Evolutionary conservation across 1,140 invertebrate genomes (phyloP).

Genomic region (Chymomyza costata): DNA sequence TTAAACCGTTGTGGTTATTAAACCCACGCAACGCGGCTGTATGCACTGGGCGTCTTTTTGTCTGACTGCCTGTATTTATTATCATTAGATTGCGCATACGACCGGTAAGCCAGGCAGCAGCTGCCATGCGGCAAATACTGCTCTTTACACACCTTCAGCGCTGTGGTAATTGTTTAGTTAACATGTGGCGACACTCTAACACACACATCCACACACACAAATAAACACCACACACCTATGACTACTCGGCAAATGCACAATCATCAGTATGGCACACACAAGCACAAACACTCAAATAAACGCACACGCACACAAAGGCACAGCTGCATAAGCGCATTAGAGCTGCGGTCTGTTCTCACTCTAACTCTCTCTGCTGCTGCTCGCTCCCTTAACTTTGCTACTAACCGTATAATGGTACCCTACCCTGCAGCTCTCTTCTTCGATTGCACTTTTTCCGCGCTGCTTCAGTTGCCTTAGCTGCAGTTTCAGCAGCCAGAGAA

Average conservation of each 20-base stretch:
- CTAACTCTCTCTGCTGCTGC: constrained; percentile 33
- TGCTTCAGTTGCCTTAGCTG: constrained; percentile 20
- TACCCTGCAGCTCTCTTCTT: constrained; percentile 6
- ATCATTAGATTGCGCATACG: constrained; percentile 45
- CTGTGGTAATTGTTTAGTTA: constrained; percentile 64
- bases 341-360: constrained; percentile 54
- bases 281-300: neutral
- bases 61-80: neutral
- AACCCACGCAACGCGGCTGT: no score
- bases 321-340: constrained; percentile 59
- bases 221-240: constrained; percentile 21
- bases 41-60: neutral
- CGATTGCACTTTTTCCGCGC: constrained; percentile 55
- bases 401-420: no score
- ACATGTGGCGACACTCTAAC: constrained; percentile 57
- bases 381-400: constrained; percentile 1
- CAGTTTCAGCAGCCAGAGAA: constrained; percentile 8
- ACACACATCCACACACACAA: constrained; percentile 17
- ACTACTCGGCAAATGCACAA: constrained; percentile 37
- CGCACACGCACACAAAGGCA: neutral
- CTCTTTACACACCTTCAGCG: constrained; percentile 10
- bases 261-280: constrained; percentile 28
- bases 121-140: neutral
- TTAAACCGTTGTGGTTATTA: no score
- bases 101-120: constrained; percentile 28